Evolutionary conservation across 2,888 invertebrate genomes (phyloP), one percentile per base, ranked within the genome.

Genomic region (Heliconius ethilla): DNA sequence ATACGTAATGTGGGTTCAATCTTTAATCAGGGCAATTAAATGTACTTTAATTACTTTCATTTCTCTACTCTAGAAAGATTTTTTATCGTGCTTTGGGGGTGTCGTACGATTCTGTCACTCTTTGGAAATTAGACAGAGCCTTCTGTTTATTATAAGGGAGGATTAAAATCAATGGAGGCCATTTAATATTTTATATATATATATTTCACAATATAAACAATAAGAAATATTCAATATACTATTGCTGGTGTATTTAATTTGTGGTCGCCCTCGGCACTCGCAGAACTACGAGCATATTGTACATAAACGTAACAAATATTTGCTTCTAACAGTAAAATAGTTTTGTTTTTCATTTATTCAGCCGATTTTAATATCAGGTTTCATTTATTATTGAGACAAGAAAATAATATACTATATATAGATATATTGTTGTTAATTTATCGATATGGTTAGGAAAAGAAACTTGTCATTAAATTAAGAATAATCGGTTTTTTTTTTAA

Each of bases 271-370:
- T 55, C n/a, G 33, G 55, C 22, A 11, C 15, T 72, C 72, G 15
- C 37, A 72, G n/a, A 40, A 69, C 69, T 40, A 11, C 9, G 27
- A 27, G 3, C 25, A n/a, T 72, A 59, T 59, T 72, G 59, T 72
- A 15, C n/a, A n/a, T n/a, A 59, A 33, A 15, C n/a, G 33, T n/a
- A 59, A 33, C 72, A 59, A 72, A 59, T 72, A 59, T 72, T 72
- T n/a, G 59, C 15, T 25, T 37, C 13, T 33, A 29, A n/a, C 29
- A 13, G 29, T 70, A 59, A 72, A 25, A 59, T 15, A 59, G n/a
- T 33, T 72, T 59, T 72, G 15, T 22, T 69, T 63, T 72, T 59
- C 7, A 37, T 72, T 29, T 70, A 66, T 78, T 13, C 40, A 1
- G 15, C 7, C 40, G 13, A 37, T 67, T 22, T 33, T 33, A 66